Evolutionary conservation across 92 coral and sea anemone genomes (phyloP).

Genomic region (Pocillopora grandis): DNA sequence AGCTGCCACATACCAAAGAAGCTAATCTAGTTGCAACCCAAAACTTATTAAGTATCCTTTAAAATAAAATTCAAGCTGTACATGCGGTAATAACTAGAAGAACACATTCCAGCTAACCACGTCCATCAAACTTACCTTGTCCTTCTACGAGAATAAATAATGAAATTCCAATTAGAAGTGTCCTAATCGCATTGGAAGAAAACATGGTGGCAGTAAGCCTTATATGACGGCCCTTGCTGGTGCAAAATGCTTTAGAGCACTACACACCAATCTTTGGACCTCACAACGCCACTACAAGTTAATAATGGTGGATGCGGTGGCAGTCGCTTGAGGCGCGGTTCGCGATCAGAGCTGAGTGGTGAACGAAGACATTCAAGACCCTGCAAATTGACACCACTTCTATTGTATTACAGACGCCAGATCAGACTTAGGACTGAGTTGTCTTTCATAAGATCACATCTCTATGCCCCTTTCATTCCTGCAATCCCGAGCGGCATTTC

Average conservation of each 20-base stretch:
- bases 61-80: not conserved
- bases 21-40: not conserved
- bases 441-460: not conserved
- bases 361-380: constrained; percentile 30
- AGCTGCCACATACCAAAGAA: constrained; percentile 29
- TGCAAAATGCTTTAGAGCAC: constrained; percentile 74
- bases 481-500: constrained; percentile 28
- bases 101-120: constrained; percentile 15
- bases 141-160: constrained; percentile 25
- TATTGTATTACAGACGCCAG: constrained; percentile 43
- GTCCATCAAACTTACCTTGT: constrained; percentile 40
- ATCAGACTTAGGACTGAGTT: constrained; percentile 20
- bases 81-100: not conserved
- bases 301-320: constrained; percentile 25
- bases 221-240: constrained; percentile 51
- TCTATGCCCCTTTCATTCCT: constrained; percentile 18
- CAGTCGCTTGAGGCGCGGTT: constrained; percentile 44
- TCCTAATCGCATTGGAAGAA: constrained; percentile 33
- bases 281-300: constrained; percentile 15
- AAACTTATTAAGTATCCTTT: not conserved
- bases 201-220: constrained; percentile 54
- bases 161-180: constrained; percentile 48
- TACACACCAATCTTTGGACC: constrained; percentile 55
- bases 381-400: constrained; percentile 40
- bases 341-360: constrained; percentile 14